Conservation (phyloP, 2,113 vertebrate genomes). For the Pelvicachromis taeniatus region DNA sequence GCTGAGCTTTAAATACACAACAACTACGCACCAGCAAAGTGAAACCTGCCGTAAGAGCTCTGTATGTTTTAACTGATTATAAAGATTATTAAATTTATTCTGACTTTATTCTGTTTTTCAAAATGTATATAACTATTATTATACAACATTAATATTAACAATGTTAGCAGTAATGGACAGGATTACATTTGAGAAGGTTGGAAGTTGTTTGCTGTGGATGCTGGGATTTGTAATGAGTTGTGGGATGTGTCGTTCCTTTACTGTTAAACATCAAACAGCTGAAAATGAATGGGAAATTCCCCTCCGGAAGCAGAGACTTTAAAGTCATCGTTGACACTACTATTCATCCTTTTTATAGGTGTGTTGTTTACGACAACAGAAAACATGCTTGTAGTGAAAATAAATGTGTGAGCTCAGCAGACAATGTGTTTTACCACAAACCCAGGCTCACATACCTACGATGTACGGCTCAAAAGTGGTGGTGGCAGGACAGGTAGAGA, state of each 20-base stretch:
- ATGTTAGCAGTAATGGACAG: neutral
- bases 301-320: neutral
- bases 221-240: neutral
- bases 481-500: accelerated
- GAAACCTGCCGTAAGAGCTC: accelerated
- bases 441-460: neutral
- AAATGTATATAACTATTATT: neutral
- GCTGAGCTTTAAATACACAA: neutral
- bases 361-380: neutral
- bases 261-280: neutral
- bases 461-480: neutral
- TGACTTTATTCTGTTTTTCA: neutral
- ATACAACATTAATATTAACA: neutral
- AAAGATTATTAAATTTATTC: neutral
- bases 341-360: neutral
- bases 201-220: neutral
- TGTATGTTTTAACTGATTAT: neutral
- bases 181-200: neutral
- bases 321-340: neutral
- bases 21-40: neutral
- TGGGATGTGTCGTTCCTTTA: neutral
- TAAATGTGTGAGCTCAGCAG: neutral
- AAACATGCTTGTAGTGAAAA: neutral
- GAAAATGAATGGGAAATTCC: neutral
- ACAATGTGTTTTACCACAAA: neutral